These are phyloP conservation scores for Cryptocephalus primarius DNA, from an alignment of 2,888 invertebrate genomes.

Conservation along the genomic window DNA sequence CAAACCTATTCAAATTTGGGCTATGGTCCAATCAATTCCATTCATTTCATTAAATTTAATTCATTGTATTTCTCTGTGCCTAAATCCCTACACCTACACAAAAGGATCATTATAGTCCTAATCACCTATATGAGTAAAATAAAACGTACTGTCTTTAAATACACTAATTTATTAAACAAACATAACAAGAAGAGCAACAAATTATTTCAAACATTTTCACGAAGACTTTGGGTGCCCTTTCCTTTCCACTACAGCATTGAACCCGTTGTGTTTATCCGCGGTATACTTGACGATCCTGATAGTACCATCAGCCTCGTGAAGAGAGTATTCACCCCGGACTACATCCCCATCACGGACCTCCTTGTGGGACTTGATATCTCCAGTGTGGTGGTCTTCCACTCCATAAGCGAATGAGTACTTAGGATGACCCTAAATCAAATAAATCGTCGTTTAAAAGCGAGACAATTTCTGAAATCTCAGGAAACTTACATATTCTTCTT, in stretches of 20 bases:
- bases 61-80: too few species aligned
- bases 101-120: too few species aligned
- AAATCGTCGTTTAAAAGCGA: background rate
- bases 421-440: slow-evolving; percentile 36
- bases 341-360: slow-evolving; percentile 44
- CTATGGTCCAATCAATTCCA: too few species aligned
- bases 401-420: slow-evolving; percentile 48
- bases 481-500: too few species aligned
- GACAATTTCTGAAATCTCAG: too few species aligned
- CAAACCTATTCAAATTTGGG: too few species aligned
- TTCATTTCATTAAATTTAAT: too few species aligned
- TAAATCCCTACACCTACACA: too few species aligned
- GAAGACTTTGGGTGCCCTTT: slow-evolving; percentile 36
- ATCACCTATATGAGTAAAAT: too few species aligned
- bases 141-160: too few species aligned
- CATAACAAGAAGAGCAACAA: background rate
- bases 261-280: slow-evolving; percentile 46
- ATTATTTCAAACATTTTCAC: background rate
- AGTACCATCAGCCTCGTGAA: slow-evolving; percentile 46
- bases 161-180: background rate
- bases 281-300: slow-evolving; percentile 44
- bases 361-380: slow-evolving; percentile 45
- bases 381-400: slow-evolving; percentile 45
- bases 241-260: slow-evolving; percentile 25
- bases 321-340: slow-evolving; percentile 45